phyloP scores from a whole-genome alignment of 37 sponge, comb jelly and placozoan genomes.

The Corticium candelabrum region DNA sequence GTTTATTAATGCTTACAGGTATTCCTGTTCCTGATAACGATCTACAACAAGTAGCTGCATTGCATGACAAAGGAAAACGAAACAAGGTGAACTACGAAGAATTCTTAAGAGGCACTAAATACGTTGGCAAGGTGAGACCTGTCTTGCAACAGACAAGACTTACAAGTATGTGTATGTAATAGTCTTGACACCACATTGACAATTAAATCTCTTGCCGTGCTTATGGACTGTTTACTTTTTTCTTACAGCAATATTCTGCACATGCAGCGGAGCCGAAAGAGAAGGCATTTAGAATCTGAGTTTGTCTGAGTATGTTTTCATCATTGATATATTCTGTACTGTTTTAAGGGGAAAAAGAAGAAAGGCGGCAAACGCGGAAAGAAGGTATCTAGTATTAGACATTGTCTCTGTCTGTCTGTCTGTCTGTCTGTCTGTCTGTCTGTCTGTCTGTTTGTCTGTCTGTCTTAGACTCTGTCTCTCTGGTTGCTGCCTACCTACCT shows the following conservation, averaged over 20 bases:
- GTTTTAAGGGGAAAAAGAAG: constrained; percentile 16
- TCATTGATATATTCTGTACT: no score
- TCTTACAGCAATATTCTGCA: neutral
- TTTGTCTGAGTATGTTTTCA: no score
- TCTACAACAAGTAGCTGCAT: constrained; percentile 25
- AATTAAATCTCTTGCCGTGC: no score
- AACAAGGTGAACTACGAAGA: constrained; percentile 60
- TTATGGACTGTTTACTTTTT: neutral
- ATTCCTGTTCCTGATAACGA: constrained; percentile 25
- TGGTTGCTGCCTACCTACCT: neutral
- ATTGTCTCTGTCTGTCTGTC: neutral
- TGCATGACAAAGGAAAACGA: constrained; percentile 70
- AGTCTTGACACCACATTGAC: no score
- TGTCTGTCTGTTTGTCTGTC: no score
- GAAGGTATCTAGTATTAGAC: neutral
- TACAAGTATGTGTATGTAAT: no score
- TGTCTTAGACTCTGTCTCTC: neutral
- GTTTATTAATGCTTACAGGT: neutral
- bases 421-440: neutral
- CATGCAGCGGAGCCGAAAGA: neutral
- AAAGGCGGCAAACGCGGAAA: constrained; percentile 32
- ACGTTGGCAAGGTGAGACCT: constrained; percentile 21
- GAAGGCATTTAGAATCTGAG: neutral
- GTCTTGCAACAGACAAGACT: no score
- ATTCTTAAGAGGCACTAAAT: constrained; percentile 56